Evolutionary conservation across 1,140 invertebrate species (phyloP).

Genomic region (Drosophila sp.): DNA sequence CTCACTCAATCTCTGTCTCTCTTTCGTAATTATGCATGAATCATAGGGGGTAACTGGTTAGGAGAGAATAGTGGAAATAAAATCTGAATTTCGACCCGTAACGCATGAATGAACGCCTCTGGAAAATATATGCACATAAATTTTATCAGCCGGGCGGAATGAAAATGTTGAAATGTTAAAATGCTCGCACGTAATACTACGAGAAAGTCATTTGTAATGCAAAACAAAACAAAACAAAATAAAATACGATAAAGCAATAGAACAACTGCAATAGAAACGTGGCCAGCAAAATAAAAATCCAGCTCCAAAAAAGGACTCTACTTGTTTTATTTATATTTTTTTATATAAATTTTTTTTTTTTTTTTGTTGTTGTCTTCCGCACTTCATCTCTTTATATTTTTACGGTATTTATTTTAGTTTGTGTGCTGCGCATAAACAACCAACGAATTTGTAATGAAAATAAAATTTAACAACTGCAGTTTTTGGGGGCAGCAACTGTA

Average conservation of each 20-base stretch:
- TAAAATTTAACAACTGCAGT: conserved; percentile 67
- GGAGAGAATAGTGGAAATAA: neutral
- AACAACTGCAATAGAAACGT: conserved; percentile 51
- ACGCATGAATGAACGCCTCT: conserved; percentile 72
- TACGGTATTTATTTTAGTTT: conserved; percentile 54
- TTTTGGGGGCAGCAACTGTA: conserved; percentile 17
- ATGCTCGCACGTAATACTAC: conserved; percentile 73
- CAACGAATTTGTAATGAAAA: conserved; percentile 76
- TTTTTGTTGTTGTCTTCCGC: conserved; percentile 9
- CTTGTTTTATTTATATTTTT: conserved; percentile 20
- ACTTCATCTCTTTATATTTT: conserved; percentile 17
- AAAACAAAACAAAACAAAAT: conserved; percentile 57
- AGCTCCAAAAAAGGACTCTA: conserved; percentile 35
- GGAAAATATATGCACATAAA: conserved; percentile 74
- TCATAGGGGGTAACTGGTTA: conserved; percentile 43
- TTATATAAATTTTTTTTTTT: conserved; percentile 9
- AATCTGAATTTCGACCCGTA: conserved; percentile 50
- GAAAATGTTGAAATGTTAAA: conserved; percentile 81
- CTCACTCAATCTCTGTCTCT: conserved; percentile 3
- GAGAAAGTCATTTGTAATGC: conserved; percentile 72
- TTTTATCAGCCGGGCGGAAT: conserved; percentile 69
- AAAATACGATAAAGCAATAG: conserved; percentile 6
- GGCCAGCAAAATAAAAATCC: conserved; percentile 51
- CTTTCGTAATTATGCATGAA: conserved; percentile 75
- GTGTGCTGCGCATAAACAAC: conserved; percentile 66